Evolutionary conservation across 2,888 invertebrate species (phyloP).

Genomic region (Heliconius cydno): DNA sequence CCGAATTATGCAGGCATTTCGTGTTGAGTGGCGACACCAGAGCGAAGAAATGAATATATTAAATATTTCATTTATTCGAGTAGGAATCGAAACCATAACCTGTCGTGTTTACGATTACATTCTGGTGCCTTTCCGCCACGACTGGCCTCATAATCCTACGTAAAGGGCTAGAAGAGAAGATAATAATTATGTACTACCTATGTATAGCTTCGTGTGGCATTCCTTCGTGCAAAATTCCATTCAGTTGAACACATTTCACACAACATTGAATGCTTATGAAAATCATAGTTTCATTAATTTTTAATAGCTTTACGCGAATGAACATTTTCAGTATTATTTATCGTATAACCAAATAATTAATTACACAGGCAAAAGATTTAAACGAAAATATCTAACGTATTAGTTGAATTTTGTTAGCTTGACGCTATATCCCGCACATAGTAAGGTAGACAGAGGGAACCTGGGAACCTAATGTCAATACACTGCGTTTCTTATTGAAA

Average conservation of each 20-base stretch:
- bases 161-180: not conserved
- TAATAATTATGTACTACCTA: not conserved
- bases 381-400: too few species aligned
- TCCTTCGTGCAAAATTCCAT: not conserved
- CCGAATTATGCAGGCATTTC: fast-evolving
- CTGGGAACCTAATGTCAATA: not conserved
- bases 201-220: too few species aligned
- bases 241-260: constrained; percentile 5
- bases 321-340: not conserved
- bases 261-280: constrained; percentile 5
- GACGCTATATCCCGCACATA: too few species aligned
- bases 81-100: too few species aligned
- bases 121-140: not conserved
- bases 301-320: not conserved
- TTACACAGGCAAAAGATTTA: not conserved
- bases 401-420: too few species aligned
- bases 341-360: not conserved
- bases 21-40: too few species aligned
- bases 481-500: not conserved
- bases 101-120: too few species aligned
- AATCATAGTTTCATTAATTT: not conserved
- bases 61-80: not conserved
- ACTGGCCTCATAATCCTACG: not conserved
- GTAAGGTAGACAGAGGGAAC: not conserved
- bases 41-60: too few species aligned